Evolutionary conservation across 2,797 vertebrate genomes (phyloP).

Genomic region (Anguilla anguilla): DNA sequence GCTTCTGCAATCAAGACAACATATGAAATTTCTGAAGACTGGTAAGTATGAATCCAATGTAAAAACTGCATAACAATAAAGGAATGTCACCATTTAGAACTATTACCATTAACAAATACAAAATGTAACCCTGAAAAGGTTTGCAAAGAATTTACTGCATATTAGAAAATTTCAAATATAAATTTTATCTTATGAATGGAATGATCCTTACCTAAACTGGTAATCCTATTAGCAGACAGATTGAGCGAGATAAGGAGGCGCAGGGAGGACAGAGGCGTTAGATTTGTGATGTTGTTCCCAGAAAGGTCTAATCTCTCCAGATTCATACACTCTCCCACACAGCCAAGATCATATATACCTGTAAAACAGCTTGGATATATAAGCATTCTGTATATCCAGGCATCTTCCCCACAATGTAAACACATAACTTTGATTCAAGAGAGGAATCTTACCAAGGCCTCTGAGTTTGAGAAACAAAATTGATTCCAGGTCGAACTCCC

Average conservation of each 20-base stretch:
- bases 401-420: background rate
- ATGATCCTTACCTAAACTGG: constrained; percentile 73
- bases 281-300: constrained; percentile 80
- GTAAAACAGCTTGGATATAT: constrained; percentile 29
- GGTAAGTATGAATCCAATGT: background rate
- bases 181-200: background rate
- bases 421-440: background rate
- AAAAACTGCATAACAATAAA: background rate
- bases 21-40: background rate
- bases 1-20: constrained; percentile 69
- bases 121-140: background rate
- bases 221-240: constrained; percentile 82
- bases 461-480: constrained; percentile 80
- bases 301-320: constrained; percentile 92
- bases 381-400: constrained; percentile 2
- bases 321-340: constrained; percentile 85
- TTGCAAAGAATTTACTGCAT: background rate
- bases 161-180: background rate
- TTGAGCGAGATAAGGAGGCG: constrained; percentile 82
- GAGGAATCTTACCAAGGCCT: constrained; percentile 66
- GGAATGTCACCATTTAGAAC: background rate
- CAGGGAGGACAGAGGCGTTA: constrained; percentile 81
- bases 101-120: background rate
- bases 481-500: constrained; percentile 81
- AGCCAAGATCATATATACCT: constrained; percentile 86